These are phyloP conservation scores for Eleginops maclovinus DNA, from an alignment of 2,113 vertebrate species.

Conservation along the genomic window DNA sequence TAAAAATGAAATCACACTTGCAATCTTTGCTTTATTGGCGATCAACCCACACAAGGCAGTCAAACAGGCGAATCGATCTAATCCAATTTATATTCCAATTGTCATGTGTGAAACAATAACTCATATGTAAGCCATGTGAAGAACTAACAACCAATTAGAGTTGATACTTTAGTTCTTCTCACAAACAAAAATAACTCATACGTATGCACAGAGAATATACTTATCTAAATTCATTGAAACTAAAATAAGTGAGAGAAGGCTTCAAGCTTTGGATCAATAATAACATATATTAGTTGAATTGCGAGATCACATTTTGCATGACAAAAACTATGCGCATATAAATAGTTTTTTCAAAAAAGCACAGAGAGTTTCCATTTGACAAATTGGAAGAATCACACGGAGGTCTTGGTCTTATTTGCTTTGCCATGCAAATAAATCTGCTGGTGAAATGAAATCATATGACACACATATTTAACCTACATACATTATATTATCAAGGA, in stretches of 20 bases:
- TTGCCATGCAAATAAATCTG: no score
- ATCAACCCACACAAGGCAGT: conserved; percentile 1
- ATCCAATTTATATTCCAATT: background rate
- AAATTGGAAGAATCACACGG: background rate
- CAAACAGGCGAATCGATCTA: background rate
- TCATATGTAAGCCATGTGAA: no score
- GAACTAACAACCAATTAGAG: no score
- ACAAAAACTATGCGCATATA: background rate
- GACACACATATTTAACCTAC: no score
- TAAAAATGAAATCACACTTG: conserved; percentile 58
- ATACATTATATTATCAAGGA: background rate
- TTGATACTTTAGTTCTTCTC: no score
- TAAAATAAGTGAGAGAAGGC: background rate
- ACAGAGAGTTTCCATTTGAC: background rate
- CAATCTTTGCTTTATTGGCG: background rate
- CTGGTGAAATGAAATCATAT: background rate
- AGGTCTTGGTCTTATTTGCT: background rate
- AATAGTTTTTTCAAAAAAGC: background rate
- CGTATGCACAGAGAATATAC: no score
- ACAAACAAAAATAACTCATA: no score
- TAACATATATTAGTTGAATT: background rate
- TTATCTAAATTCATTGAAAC: no score
- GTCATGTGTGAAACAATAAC: no score
- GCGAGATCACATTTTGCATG: background rate
- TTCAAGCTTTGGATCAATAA: background rate